phyloP scores from a whole-genome alignment of 2,797 vertebrate genomes.

The Emydoidea blandingii region DNA sequence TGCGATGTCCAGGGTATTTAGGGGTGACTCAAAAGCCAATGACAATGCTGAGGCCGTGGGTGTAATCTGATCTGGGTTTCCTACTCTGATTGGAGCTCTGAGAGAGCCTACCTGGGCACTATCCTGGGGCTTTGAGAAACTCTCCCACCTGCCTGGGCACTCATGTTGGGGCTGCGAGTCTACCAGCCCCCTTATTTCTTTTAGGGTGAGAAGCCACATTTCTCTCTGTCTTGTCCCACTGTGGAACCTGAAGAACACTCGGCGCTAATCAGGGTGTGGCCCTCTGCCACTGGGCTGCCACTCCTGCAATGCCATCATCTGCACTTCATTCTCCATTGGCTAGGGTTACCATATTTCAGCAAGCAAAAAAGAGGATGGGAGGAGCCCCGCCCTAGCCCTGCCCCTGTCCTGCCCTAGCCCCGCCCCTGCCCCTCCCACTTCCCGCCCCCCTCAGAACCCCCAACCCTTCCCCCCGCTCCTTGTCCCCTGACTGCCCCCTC shows the following conservation, averaged over 20 bases:
- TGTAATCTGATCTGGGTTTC: not conserved
- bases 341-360: too few relatives aligned
- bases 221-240: rapidly evolving
- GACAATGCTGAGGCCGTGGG: not conserved
- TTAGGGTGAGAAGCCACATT: not conserved
- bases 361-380: too few relatives aligned
- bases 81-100: not conserved
- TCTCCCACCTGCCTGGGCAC: not conserved
- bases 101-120: not conserved
- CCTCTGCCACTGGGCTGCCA: not conserved
- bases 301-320: not conserved
- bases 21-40: not conserved
- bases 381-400: too few relatives aligned
- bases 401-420: too few relatives aligned
- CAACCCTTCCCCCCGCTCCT: too few relatives aligned
- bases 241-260: not conserved
- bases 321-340: not conserved
- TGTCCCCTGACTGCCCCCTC: too few relatives aligned
- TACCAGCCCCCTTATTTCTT: not conserved
- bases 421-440: too few relatives aligned
- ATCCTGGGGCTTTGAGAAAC: not conserved
- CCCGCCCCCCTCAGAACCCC: too few relatives aligned
- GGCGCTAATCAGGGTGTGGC: rapidly evolving
- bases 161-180: not conserved
- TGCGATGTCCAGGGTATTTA: not conserved